These are phyloP conservation scores for Toxotes jaculatrix DNA, from an alignment of 2,113 vertebrate species.

Conservation along the genomic window DNA sequence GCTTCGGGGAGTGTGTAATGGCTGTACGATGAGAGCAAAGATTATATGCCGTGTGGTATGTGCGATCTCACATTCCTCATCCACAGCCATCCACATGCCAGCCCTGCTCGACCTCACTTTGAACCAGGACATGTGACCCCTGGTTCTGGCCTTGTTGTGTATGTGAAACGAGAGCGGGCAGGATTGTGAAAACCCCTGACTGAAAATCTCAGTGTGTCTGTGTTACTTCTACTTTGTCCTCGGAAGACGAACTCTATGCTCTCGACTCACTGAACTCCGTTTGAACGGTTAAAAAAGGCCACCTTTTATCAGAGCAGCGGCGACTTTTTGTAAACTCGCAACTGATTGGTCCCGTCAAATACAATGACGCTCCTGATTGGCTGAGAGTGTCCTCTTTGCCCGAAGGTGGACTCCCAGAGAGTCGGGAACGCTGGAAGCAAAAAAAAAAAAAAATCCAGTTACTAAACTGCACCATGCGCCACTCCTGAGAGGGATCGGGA, in stretches of 20 bases:
- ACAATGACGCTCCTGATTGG: slow-evolving; percentile 80
- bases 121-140: slow-evolving; percentile 82
- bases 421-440: slow-evolving; percentile 66
- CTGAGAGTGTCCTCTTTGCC: slow-evolving; percentile 62
- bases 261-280: not conserved
- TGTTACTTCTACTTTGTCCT: not conserved
- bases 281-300: slow-evolving; percentile 31
- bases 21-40: slow-evolving; percentile 8
- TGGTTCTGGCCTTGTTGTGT: slow-evolving; percentile 38
- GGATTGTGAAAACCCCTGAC: not conserved
- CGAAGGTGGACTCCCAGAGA: slow-evolving; percentile 79
- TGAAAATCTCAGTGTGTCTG: not conserved
- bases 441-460: slow-evolving; percentile 64
- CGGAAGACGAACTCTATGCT: accelerated
- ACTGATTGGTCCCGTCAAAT: slow-evolving; percentile 65
- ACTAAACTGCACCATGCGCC: slow-evolving; percentile 76
- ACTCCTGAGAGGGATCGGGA: slow-evolving; percentile 62
- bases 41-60: slow-evolving; percentile 27
- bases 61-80: slow-evolving; percentile 69
- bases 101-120: slow-evolving; percentile 72
- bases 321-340: slow-evolving; percentile 46
- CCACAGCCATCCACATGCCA: slow-evolving; percentile 68
- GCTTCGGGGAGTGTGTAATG: not conserved
- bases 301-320: slow-evolving; percentile 36
- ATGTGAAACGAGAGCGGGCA: not conserved